A percentile compares a stretch with the other conserved stretches of the same genome.
Evolutionary conservation across 2,888 invertebrate species (phyloP).

Genomic region (Stenurella melanura): DNA sequence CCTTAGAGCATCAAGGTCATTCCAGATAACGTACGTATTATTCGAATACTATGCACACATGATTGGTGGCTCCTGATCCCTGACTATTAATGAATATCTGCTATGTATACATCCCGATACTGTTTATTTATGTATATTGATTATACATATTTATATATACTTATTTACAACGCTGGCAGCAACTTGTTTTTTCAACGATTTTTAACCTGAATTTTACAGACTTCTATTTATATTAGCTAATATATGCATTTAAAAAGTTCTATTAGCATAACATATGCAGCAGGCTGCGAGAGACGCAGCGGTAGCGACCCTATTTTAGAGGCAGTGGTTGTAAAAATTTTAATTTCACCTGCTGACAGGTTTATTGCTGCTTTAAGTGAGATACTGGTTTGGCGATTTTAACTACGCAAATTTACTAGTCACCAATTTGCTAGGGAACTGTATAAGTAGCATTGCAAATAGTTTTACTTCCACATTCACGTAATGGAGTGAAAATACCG

Average conservation of each 20-base stretch:
- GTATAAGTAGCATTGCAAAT: too few species aligned
- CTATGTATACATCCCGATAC: neutral
- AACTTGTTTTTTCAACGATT: neutral
- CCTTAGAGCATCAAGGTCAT: too few species aligned
- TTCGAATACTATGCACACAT: too few species aligned
- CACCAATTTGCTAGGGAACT: neutral
- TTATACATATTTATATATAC: constrained; percentile 2
- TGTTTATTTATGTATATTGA: constrained; percentile 7
- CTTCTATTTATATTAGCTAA: neutral
- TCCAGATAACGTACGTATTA: too few species aligned
- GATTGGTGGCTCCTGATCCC: too few species aligned
- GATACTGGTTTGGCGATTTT: neutral
- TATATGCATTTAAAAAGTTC: neutral
- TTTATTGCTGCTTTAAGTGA: neutral
- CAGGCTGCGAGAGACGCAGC: neutral
- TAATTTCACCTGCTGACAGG: constrained; percentile 1
- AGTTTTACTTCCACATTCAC: too few species aligned
- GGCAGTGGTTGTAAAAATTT: constrained; percentile 1
- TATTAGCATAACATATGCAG: neutral
- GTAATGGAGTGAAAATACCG: too few species aligned
- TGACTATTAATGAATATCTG: too few species aligned
- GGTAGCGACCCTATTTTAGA: constrained; percentile 3
- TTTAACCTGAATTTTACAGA: neutral
- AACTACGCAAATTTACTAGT: neutral
- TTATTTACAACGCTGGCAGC: neutral